Conservation (phyloP, 2,113 vertebrate genomes). For the Perca schrenkii region DNA sequence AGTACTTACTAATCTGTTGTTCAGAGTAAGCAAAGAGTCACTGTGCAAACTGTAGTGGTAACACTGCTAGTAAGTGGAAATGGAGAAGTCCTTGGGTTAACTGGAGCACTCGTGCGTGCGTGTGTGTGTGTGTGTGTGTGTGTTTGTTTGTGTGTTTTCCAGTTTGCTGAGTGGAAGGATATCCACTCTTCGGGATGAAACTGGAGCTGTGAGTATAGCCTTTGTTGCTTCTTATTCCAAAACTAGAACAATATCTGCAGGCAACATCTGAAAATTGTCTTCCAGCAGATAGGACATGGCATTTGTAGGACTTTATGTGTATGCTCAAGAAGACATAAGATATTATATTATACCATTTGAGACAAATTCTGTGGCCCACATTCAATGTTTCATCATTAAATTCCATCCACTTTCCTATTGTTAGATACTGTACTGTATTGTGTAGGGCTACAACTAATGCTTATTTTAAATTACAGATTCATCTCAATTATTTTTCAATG, state of each 20-base stretch:
- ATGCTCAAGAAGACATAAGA: not conserved
- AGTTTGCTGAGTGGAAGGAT: constrained; percentile 99
- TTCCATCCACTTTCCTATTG: not conserved
- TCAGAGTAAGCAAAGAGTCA: not conserved
- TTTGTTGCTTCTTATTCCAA: constrained; percentile 30
- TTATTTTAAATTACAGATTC: not conserved
- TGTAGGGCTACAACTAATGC: not conserved
- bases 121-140: constrained; percentile 27
- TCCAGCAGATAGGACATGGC: not conserved
- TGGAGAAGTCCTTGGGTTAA: constrained; percentile 37
- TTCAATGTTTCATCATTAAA: not conserved
- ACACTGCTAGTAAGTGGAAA: constrained; percentile 33
- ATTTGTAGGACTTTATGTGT: not conserved
- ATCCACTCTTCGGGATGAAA: constrained; percentile 98
- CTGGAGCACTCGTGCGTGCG: constrained; percentile 26
- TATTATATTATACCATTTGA: not conserved
- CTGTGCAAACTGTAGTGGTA: constrained; percentile 6
- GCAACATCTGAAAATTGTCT: constrained; percentile 6
- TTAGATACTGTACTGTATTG: not conserved
- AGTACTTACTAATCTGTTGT: constrained; percentile 1
- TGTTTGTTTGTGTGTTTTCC: constrained; percentile 59
- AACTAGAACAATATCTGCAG: constrained; percentile 28
- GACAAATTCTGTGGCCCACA: not conserved
- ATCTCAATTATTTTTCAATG: not conserved
- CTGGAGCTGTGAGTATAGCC: constrained; percentile 95